Conservation (phyloP, 1,140 invertebrate species). For the Bombus huntii region DNA sequence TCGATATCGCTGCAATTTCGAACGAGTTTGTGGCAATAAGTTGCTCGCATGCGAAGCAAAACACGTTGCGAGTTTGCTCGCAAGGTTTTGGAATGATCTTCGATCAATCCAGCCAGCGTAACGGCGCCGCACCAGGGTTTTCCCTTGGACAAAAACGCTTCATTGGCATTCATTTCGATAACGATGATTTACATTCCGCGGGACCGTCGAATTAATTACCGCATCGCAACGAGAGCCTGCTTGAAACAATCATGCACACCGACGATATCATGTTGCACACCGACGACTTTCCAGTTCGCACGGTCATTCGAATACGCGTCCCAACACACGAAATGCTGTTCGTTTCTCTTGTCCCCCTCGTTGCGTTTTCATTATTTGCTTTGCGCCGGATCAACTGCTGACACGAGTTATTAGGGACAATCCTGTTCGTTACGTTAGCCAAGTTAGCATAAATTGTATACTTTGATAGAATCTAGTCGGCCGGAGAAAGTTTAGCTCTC, state of each 20-base stretch:
- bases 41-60: neutral
- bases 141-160: neutral
- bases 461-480: constrained; percentile 32
- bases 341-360: neutral
- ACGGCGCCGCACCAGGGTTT: too few species aligned
- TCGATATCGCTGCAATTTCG: neutral
- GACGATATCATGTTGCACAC: neutral
- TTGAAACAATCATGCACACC: constrained; percentile 11
- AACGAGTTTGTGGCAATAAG: neutral
- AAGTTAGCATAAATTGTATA: constrained; percentile 33
- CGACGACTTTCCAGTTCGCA: constrained; percentile 27
- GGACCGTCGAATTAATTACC: constrained; percentile 14
- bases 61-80: neutral
- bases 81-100: neutral
- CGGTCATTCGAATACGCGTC: constrained; percentile 1
- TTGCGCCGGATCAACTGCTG: constrained; percentile 26
- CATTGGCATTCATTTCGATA: constrained; percentile 3
- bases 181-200: constrained; percentile 9
- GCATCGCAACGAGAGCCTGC: neutral
- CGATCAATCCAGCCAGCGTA: neutral
- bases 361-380: constrained; percentile 21
- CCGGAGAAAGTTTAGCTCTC: constrained; percentile 24
- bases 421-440: constrained; percentile 26
- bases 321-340: neutral
- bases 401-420: constrained; percentile 37